Base-by-base conservation (phyloP, 1,140 invertebrate genomes). In the Pseudachorutes palmiensis region DNA sequence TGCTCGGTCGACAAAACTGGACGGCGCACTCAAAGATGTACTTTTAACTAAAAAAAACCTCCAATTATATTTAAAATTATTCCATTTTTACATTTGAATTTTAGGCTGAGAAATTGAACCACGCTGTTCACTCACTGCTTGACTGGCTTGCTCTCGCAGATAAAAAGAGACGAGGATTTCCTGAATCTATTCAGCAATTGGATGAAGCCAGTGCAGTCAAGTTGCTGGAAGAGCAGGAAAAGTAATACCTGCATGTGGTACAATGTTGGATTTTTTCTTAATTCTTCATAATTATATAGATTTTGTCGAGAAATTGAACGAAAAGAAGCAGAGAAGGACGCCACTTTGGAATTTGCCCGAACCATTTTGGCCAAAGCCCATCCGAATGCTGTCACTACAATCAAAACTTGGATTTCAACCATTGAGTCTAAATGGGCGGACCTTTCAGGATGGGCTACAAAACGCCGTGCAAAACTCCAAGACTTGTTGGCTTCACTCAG, bases 371-470 rank as follows among this genome's bases (percentile, higher is more conserved):
- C 83, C 33, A 92, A 94, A 76, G 90, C 92, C 58, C 94, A 98
- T 81, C 92, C 94, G 0, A 94, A 98, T 79, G 92, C 90, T 30
- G 88, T 92, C 16, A 85, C 87, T 31, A 92, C 96, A n/a, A 93
- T 98, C 75, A 95, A 96, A 78, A 94, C 97, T 77, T 98, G 94
- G 94, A 91, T 97, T 58, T 94, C 92, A 1, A 95, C 97, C 62
- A 94, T 98, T 64, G 89, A 96, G 75, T 89, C 92, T 19, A 82
- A 94, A 72, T 98, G 94, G 94, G 92, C 95, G 73, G 92, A 95
- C 81, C 87, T 90, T 1, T 85, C 87, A 60, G 87, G 88, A 72
- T 91, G 89, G 89, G 88, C 88, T 26, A 75, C 74, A 71, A 77
- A 78, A 78, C 83, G 93, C 48, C 88, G 91, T 66, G 83, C 87